Percentiles rank a stretch among this genome's conserved stretches.
phyloP scores from a whole-genome alignment of 2,797 vertebrate species.

The Tadarida brasiliensis region DNA sequence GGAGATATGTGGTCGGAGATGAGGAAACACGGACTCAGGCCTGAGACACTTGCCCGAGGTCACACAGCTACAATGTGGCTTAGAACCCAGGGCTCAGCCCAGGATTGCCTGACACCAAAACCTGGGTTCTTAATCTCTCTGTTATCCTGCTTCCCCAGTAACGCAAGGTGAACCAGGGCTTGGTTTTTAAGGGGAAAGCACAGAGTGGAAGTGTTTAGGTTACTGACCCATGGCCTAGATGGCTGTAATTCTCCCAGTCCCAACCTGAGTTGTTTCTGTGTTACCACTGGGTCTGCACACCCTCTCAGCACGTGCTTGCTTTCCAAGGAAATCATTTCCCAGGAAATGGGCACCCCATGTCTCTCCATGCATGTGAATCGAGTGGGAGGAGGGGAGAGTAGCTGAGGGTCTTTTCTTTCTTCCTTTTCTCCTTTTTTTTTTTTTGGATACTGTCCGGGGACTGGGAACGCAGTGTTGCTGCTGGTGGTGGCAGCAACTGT shows the following conservation, averaged over 20 bases:
- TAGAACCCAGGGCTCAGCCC: neutral
- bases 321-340: conserved; percentile 72
- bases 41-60: neutral
- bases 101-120: neutral
- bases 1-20: neutral
- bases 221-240: neutral
- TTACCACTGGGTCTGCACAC: neutral
- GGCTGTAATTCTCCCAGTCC: accelerated
- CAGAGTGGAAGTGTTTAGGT: neutral
- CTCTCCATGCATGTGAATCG: conserved; percentile 44
- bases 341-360: conserved; percentile 41
- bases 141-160: neutral
- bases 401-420: neutral
- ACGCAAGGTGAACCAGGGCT: neutral
- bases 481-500: conserved; percentile 80
- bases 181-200: neutral
- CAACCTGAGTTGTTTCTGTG: neutral
- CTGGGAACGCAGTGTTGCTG: conserved; percentile 80
- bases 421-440: conserved; percentile 1
- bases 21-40: neutral
- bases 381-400: neutral
- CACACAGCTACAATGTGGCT: neutral
- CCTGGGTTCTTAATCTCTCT: neutral
- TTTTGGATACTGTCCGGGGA: conserved; percentile 73
- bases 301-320: neutral